Conservation (phyloP, 1,140 invertebrate genomes). For the Scaptomyza pallida region DNA sequence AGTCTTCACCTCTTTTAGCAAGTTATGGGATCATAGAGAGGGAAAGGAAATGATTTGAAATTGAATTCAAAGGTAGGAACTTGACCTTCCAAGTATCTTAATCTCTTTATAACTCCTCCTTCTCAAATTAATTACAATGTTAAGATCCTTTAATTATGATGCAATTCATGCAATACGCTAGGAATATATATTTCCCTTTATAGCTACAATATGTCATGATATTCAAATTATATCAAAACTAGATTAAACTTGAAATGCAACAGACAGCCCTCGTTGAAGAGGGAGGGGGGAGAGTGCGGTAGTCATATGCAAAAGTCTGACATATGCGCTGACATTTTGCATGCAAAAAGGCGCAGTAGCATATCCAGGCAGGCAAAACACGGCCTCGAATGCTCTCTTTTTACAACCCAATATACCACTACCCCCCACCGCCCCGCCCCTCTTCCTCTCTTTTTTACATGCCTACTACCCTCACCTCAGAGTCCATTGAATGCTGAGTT, state of each 20-base stretch:
- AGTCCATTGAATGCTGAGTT: conserved; percentile 59
- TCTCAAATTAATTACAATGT: neutral
- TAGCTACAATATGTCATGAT: conserved; percentile 33
- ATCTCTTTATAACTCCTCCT: no score
- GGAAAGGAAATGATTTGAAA: no score
- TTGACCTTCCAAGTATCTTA: no score
- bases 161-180: neutral
- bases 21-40: no score
- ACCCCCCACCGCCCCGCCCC: no score
- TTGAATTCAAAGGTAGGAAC: no score
- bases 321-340: conserved; percentile 82
- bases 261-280: conserved; percentile 32
- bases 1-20: no score
- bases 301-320: conserved; percentile 77
- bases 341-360: conserved; percentile 77
- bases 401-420: no score
- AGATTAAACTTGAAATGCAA: conserved; percentile 18
- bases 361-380: neutral
- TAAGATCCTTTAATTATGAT: no score
- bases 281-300: neutral
- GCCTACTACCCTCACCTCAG: neutral
- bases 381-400: conserved; percentile 45
- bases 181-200: conserved; percentile 4
- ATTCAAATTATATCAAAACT: conserved; percentile 36
- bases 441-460: no score